Base-by-base conservation (phyloP, 92 coral and sea anemone species). In the Blastomussa wellsi region DNA sequence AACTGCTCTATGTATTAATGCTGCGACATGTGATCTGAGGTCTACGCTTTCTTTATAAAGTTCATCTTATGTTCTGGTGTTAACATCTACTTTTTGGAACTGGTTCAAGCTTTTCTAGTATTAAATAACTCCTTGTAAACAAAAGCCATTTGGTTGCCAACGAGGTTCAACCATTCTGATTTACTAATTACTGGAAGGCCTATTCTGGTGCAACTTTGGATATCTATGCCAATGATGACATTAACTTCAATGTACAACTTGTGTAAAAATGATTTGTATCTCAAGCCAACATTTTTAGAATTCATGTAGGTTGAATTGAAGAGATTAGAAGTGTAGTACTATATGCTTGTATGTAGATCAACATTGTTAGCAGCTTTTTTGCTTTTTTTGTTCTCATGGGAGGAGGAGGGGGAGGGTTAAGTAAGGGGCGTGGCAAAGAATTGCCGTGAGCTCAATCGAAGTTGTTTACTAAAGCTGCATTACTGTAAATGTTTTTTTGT, bases 231-330 rank as follows among this genome's bases (percentile, higher is more conserved):
- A 32, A 77, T 17, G 3, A n/a, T 3, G 26, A 32, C 26, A 75
- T 55, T 10, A 39, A 20, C 19, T 53, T n/a, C n/a, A n/a, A n/a
- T 24, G 62, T 62, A 15, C 68, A 77, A 39, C 69, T 36, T 39
- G 31, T 53, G 5, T 53, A 12, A 33, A 33, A 59, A 15, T 49
- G 41, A 52, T 12, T 38, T 77, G 47, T 77, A 9, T 48, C 28
- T 33, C 80, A 29, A 76, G 60, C 83, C 52, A 60, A 52, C 83
- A 60, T 39, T 31, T 24, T n/a, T 36, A 62, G 17, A 79, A 79
- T n/a, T n/a, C n/a, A n/a, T 42, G 47, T 65, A 76, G 60, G 51
- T 52, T 3, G 36, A 52, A 75, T 75, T 3, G 36, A 52, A 75
- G 48, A n/a, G 79, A 47, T 73, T n/a, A 48, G 52, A 52, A 76